phyloP scores from a whole-genome alignment of 2,113 vertebrate genomes.

The Tylochromis polylepis region DNA sequence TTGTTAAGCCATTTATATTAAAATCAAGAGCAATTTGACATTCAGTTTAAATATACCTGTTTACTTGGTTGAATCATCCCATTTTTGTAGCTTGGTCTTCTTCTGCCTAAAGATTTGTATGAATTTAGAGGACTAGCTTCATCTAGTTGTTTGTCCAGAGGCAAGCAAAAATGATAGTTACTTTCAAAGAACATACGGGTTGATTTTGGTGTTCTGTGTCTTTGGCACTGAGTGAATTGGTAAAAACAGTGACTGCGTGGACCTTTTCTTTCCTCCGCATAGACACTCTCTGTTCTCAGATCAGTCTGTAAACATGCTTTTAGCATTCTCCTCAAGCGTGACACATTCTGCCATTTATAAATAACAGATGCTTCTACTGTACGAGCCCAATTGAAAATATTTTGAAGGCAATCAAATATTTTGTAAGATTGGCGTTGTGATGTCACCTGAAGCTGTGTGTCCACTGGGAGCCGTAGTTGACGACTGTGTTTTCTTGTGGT shows the following conservation, averaged over 20 bases:
- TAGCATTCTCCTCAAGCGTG: conserved; percentile 66
- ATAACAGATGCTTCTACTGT: conserved; percentile 42
- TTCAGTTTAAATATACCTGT: not conserved
- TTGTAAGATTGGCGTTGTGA: conserved; percentile 27
- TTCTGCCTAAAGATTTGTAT: not conserved
- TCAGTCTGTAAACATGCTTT: not conserved
- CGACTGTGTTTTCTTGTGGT: not conserved
- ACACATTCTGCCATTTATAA: conserved; percentile 42
- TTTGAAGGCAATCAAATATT: conserved; percentile 42
- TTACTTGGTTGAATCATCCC: not conserved
- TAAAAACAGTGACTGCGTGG: not conserved
- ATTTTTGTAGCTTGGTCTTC: not conserved
- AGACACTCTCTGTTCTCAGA: not conserved
- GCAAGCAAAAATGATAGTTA: not conserved
- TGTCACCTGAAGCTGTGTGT: conserved; percentile 39
- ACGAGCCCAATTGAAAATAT: conserved; percentile 43
- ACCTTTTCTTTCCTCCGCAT: not conserved
- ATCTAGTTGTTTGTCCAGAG: not conserved
- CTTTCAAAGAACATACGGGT: too few relatives aligned
- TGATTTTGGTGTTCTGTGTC: not conserved
- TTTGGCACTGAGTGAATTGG: not conserved
- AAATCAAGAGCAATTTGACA: not conserved
- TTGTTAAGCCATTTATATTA: not conserved
- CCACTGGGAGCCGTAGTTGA: conserved; percentile 20
- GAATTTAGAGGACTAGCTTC: not conserved